phyloP scores from a whole-genome alignment of 1,140 invertebrate genomes.

The Drosophila pseudoobscura region DNA sequence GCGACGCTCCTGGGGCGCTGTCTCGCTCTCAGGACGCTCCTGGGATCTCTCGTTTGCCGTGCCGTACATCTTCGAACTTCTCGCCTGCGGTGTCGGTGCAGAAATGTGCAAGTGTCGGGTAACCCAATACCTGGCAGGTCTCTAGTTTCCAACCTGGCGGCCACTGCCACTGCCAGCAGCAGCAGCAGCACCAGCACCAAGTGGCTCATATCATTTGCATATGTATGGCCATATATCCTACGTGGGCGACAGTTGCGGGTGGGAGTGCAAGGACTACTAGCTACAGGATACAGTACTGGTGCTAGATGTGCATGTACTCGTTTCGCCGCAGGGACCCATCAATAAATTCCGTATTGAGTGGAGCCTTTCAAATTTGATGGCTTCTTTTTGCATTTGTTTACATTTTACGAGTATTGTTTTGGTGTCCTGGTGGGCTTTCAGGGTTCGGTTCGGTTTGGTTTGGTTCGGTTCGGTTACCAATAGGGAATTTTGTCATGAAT shows the following conservation, averaged over 20 bases:
- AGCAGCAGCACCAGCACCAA: slow-evolving; percentile 17
- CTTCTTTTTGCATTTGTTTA: slow-evolving; percentile 74
- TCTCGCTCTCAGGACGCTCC: slow-evolving; percentile 3
- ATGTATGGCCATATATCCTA: slow-evolving; percentile 57
- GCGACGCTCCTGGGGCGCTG: not conserved
- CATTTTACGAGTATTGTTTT: slow-evolving; percentile 73
- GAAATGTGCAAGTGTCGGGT: slow-evolving; percentile 80
- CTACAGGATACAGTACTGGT: slow-evolving; percentile 8
- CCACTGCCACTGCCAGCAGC: slow-evolving; percentile 29
- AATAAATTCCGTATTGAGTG: slow-evolving; percentile 68
- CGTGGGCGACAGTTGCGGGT: not conserved
- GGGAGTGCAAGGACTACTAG: slow-evolving; percentile 23
- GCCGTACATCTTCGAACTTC: slow-evolving; percentile 60
- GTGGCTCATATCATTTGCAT: slow-evolving; percentile 75
- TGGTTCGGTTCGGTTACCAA: slow-evolving; percentile 56
- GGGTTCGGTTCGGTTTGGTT: not conserved
- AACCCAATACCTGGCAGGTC: slow-evolving; percentile 67
- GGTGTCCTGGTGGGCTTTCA: slow-evolving; percentile 8
- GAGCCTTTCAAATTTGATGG: slow-evolving; percentile 78
- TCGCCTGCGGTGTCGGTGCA: slow-evolving; percentile 76
- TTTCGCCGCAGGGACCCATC: slow-evolving; percentile 37
- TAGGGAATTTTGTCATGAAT: slow-evolving; percentile 82
- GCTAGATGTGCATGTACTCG: slow-evolving; percentile 22
- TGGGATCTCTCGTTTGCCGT: slow-evolving; percentile 23
- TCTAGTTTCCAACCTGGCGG: slow-evolving; percentile 25